Conservation (phyloP, 2,113 vertebrate species). For the Shinisaurus crocodilurus region DNA sequence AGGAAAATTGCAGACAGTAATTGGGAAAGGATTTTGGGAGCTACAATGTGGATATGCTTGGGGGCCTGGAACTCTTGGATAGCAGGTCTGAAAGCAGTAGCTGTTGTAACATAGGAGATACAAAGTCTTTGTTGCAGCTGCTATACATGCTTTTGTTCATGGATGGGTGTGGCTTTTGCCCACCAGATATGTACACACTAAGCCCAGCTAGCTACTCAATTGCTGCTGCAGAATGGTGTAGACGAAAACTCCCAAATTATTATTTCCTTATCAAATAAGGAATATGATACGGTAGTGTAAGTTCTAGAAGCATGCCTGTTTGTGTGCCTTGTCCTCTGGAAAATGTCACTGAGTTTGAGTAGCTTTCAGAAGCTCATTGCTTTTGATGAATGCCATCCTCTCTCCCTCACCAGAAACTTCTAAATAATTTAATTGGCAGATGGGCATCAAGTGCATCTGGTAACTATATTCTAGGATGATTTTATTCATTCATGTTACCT, state of each 20-base stretch:
- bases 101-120: not conserved
- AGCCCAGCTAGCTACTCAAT: too few relatives aligned
- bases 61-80: too few relatives aligned
- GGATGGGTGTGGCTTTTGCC: not conserved
- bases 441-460: not conserved
- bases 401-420: not conserved
- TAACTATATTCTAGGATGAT: too few relatives aligned
- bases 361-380: not conserved
- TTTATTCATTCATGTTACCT: not conserved
- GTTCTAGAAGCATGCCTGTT: not conserved
- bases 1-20: not conserved
- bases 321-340: not conserved
- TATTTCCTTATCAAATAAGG: not conserved
- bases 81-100: not conserved
- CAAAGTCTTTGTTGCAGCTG: not conserved
- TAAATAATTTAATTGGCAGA: not conserved
- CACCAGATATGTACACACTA: not conserved
- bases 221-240: not conserved
- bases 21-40: not conserved
- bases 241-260: not conserved
- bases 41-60: not conserved
- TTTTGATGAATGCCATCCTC: not conserved
- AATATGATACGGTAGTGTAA: too few relatives aligned
- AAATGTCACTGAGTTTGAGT: not conserved
- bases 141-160: not conserved